phyloP scores from a whole-genome alignment of 2,888 invertebrate species.

The Leptopilina syphax region DNA sequence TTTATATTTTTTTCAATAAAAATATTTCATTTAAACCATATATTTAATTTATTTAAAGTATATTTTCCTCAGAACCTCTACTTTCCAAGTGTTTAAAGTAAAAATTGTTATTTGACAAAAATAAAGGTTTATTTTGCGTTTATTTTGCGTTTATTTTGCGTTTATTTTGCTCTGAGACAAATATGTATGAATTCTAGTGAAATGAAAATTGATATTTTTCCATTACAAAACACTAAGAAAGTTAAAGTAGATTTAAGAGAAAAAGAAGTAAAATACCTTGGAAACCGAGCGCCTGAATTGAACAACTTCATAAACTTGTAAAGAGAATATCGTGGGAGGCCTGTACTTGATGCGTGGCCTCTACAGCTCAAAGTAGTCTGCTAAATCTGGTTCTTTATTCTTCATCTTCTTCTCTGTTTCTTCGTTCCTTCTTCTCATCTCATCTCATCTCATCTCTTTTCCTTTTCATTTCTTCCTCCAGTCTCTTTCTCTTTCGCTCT shows the following conservation, averaged over 20 bases:
- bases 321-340: slow-evolving; percentile 69
- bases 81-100: no score
- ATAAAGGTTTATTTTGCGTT: no score
- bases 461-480: slow-evolving; percentile 18
- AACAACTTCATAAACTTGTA: slow-evolving; percentile 72
- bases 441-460: slow-evolving; percentile 15
- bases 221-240: neutral
- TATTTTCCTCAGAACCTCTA: no score
- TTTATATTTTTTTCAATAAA: no score
- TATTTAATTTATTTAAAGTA: no score
- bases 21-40: no score
- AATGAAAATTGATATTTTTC: slow-evolving; percentile 45
- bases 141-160: no score
- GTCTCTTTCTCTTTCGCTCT: slow-evolving; percentile 15
- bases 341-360: slow-evolving; percentile 48
- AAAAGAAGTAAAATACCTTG: neutral
- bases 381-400: slow-evolving; percentile 14
- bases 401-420: slow-evolving; percentile 13
- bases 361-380: slow-evolving; percentile 16
- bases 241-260: neutral
- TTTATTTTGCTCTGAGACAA: neutral
- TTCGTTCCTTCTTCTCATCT: slow-evolving; percentile 7
- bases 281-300: slow-evolving; percentile 55
- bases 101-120: no score
- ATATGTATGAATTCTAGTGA: neutral